Evolutionary conservation across 2,888 invertebrate genomes (phyloP), one percentile per base, ranked within the genome.

Genomic region (Pegoplata infirma): DNA sequence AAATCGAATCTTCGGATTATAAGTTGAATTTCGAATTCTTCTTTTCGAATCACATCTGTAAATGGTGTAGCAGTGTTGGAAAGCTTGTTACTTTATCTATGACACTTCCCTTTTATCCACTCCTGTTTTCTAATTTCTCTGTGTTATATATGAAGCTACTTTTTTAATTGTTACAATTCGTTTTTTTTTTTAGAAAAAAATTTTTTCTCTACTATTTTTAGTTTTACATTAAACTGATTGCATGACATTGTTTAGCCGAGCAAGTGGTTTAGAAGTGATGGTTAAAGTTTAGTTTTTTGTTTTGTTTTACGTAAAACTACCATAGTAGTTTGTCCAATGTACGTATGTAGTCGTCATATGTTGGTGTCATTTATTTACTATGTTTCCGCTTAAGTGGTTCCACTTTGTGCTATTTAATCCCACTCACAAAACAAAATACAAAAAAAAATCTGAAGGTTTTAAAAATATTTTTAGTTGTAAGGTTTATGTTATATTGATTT

Each of bases 331-430:
- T 19, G 46, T 47, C n/a, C n/a, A n/a, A 53, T 64, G 55, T 25
- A 25, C 63, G 73, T 61, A 53, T 77, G 40, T 55, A 75, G 77
- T 74, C n/a, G n/a, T n/a, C 55, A 61, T 71, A 59, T 75, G 78
- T 79, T 75, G 66, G 73, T 81, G 81, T 77, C 79, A 81, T 81
- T 81, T 81, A 81, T 74, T 71, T 79, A 77, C 80, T 79, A 68
- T 79, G 80, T 81, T 82, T 82, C 82, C 82, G 82, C 80, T 81
- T 76, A 82, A 82, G 82, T 82, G 82, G 80, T 81, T 82, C 81
- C 80, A 82, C 82, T 82, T 82, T 81, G 82, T 81, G 81, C 76
- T 78, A 82, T 82, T 82, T 82, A 82, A 82, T 82, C 82, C 81
- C 61, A 56, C 55, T 69, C 49, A 71, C 56, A 79, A 71, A 66